A percentile compares a stretch with the other conserved stretches of the same genome.
Evolutionary conservation across 1,140 invertebrate species (phyloP).

Genomic region (Anadara kagoshimensis): DNA sequence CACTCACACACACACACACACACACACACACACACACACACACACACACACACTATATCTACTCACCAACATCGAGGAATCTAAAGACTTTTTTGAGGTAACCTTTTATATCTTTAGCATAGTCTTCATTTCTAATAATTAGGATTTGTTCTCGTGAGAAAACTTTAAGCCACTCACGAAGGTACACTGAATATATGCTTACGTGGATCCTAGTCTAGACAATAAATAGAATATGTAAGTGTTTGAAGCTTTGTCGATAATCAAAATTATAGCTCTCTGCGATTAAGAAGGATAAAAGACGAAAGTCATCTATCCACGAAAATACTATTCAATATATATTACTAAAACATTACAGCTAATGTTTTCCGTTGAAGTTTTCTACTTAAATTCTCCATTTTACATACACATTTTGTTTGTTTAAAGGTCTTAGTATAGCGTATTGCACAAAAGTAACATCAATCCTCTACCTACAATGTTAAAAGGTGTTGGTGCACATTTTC

Average conservation of each 20-base stretch:
- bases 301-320: too few species aligned
- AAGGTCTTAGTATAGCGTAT: too few species aligned
- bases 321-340: too few species aligned
- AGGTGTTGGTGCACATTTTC: too few species aligned
- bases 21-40: too few species aligned
- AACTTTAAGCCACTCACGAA: slow-evolving; percentile 57
- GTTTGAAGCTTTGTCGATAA: background rate
- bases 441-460: too few species aligned
- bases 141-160: slow-evolving; percentile 56
- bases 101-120: slow-evolving; percentile 89
- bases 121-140: slow-evolving; percentile 88
- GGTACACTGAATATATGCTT: slow-evolving; percentile 54
- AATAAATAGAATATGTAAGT: background rate
- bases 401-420: too few species aligned
- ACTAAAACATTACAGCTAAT: too few species aligned
- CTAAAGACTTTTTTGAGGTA: slow-evolving; percentile 82
- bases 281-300: background rate
- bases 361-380: too few species aligned
- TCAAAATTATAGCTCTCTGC: background rate
- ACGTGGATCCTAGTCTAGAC: slow-evolving; percentile 47
- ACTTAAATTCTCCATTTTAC: too few species aligned
- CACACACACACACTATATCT: background rate
- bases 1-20: too few species aligned
- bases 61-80: slow-evolving; percentile 80
- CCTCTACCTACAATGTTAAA: too few species aligned